phyloP scores from a whole-genome alignment of 2,797 vertebrate species.

The Melanogrammus aeglefinus region DNA sequence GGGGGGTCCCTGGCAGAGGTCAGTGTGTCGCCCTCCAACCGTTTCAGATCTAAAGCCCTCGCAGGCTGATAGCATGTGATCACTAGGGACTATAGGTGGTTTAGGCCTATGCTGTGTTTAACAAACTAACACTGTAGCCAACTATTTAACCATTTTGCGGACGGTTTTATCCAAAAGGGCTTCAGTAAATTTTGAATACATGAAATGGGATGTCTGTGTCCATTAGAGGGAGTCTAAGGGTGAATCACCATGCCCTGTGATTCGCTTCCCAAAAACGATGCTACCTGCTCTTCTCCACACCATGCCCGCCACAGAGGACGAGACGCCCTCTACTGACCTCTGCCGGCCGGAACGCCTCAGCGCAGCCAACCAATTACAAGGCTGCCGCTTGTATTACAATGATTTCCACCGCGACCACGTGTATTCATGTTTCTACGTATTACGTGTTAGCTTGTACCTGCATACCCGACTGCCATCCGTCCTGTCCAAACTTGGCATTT shows the following conservation, averaged over 20 bases:
- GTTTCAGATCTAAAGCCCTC: too few relatives aligned
- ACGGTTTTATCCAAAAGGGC: too few relatives aligned
- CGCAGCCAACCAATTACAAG: constrained; percentile 19
- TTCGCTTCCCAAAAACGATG: background rate
- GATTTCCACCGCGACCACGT: background rate
- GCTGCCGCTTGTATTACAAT: background rate
- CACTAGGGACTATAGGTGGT: too few relatives aligned
- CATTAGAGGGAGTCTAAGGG: too few relatives aligned
- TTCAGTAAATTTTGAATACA: too few relatives aligned
- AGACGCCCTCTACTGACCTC: constrained; percentile 38
- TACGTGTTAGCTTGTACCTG: background rate
- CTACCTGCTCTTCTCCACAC: background rate
- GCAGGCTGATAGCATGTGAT: too few relatives aligned
- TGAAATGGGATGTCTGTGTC: too few relatives aligned
- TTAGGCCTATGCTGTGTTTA: too few relatives aligned
- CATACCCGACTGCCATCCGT: background rate
- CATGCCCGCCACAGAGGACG: background rate
- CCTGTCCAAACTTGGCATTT: background rate
- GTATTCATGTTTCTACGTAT: background rate
- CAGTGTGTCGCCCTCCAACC: too few relatives aligned
- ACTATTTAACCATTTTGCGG: too few relatives aligned
- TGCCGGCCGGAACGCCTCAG: constrained; percentile 40
- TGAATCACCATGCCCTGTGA: background rate
- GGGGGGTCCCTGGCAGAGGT: too few relatives aligned
- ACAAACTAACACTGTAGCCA: too few relatives aligned